phyloP scores from a whole-genome alignment of 2,797 vertebrate genomes.

The Halcyon leucocephala region DNA sequence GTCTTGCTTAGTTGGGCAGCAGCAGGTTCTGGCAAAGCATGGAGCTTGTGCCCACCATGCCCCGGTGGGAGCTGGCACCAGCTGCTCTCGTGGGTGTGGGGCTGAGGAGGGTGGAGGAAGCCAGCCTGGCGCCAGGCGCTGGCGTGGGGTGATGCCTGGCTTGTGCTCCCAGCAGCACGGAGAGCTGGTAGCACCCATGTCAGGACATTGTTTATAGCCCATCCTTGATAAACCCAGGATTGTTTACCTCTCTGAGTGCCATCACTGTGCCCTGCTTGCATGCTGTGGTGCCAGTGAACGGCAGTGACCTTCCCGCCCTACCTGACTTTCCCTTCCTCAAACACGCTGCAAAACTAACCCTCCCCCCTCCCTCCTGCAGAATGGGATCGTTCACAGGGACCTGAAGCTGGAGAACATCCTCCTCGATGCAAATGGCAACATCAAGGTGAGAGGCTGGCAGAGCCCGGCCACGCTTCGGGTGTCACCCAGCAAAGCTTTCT shows the following conservation, averaged over 20 bases:
- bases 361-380: slow-evolving; percentile 76
- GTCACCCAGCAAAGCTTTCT: not conserved
- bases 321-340: not conserved
- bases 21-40: rapidly evolving
- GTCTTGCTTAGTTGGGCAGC: rapidly evolving
- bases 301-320: not conserved
- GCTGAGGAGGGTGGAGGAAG: not conserved
- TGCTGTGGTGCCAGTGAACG: rapidly evolving
- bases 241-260: not conserved
- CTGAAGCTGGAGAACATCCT: slow-evolving; percentile 99
- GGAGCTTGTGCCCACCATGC: not conserved
- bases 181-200: not conserved
- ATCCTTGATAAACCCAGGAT: not conserved
- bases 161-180: rapidly evolving
- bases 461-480: rapidly evolving
- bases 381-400: slow-evolving; percentile 94
- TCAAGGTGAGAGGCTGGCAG: slow-evolving; percentile 86
- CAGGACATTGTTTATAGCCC: not conserved
- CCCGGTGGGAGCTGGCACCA: rapidly evolving
- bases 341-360: rapidly evolving
- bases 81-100: rapidly evolving
- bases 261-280: rapidly evolving
- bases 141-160: rapidly evolving
- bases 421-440: slow-evolving; percentile 89
- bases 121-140: not conserved